These are phyloP conservation scores for Capitella teleta DNA, from an alignment of 1,140 invertebrate genomes.

Conservation along the genomic window DNA sequence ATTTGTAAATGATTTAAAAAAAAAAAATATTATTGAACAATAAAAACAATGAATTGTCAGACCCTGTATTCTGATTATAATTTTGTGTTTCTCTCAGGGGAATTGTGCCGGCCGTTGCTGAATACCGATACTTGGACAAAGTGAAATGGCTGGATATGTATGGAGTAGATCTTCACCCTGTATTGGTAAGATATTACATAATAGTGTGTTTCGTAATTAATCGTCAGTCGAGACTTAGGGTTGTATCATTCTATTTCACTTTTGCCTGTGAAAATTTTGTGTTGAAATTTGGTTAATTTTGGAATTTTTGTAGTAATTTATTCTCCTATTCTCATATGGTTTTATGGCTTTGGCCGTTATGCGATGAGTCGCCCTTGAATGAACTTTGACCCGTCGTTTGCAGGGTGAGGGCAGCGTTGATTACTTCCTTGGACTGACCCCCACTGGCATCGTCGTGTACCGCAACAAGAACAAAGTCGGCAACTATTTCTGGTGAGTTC, in stretches of 20 bases:
- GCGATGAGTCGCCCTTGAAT: constrained; percentile 56
- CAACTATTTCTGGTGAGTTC: constrained; percentile 84
- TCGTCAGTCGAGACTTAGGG: too few relatives aligned
- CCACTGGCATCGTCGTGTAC: constrained; percentile 90
- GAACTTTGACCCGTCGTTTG: too few relatives aligned
- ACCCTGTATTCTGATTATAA: background rate
- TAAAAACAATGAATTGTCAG: background rate
- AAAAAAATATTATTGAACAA: background rate
- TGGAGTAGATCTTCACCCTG: constrained; percentile 68
- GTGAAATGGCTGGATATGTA: constrained; percentile 76
- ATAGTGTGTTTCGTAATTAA: background rate
- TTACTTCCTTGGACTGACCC: constrained; percentile 93
- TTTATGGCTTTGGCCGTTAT: constrained; percentile 64
- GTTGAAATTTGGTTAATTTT: too few relatives aligned
- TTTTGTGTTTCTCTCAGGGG: constrained; percentile 47
- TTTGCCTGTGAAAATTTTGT: too few relatives aligned
- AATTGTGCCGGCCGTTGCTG: constrained; percentile 49
- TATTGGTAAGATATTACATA: constrained; percentile 34
- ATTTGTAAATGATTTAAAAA: background rate
- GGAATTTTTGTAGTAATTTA: too few relatives aligned
- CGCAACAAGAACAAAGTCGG: constrained; percentile 93
- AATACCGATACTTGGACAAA: constrained; percentile 64
- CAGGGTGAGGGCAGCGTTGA: constrained; percentile 36
- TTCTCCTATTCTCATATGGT: too few relatives aligned
- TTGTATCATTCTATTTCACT: too few relatives aligned